These are phyloP conservation scores for Patella pellucida DNA, from an alignment of 2,888 invertebrate genomes.

Conservation along the genomic window DNA sequence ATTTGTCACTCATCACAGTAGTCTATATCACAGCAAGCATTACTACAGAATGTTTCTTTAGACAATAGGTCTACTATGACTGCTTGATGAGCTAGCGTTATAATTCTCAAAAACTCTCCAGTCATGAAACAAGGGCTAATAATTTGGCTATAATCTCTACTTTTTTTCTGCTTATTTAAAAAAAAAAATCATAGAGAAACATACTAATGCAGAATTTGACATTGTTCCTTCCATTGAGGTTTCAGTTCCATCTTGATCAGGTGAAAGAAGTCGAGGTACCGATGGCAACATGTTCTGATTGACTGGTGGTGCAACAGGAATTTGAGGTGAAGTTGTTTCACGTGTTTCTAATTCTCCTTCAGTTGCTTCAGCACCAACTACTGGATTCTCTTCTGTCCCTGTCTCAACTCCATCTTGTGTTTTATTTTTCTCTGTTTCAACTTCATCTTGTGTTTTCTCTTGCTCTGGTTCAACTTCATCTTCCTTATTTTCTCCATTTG, in stretches of 20 bases:
- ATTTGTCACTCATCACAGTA: too few species aligned
- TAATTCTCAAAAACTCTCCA: too few species aligned
- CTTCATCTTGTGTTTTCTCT: slow-evolving; percentile 16
- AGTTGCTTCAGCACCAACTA: slow-evolving; percentile 15
- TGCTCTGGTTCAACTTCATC: slow-evolving; percentile 14
- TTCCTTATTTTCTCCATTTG: slow-evolving; percentile 30
- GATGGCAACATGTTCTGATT: slow-evolving; percentile 43
- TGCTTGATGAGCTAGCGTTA: too few species aligned
- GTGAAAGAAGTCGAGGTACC: slow-evolving; percentile 54
- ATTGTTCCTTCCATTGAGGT: slow-evolving; percentile 54
- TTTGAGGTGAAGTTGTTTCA: slow-evolving; percentile 6
- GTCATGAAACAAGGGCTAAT: too few species aligned
- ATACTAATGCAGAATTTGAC: slow-evolving; percentile 60
- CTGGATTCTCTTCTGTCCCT: neutral
- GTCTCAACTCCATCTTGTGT: neutral
- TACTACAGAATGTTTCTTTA: too few species aligned
- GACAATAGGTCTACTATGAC: too few species aligned
- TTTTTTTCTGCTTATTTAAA: too few species aligned
- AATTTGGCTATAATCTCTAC: too few species aligned
- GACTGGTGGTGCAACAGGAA: slow-evolving; percentile 20
- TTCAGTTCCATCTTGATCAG: slow-evolving; percentile 41
- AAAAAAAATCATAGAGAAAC: neutral
- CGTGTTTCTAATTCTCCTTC: slow-evolving; percentile 15
- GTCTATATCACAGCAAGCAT: too few species aligned
- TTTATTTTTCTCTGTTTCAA: slow-evolving; percentile 23